Percentiles rank a stretch among this genome's conserved stretches.
Evolutionary conservation across 1,140 invertebrate genomes (phyloP).

Genomic region (Apis mellifera): DNA sequence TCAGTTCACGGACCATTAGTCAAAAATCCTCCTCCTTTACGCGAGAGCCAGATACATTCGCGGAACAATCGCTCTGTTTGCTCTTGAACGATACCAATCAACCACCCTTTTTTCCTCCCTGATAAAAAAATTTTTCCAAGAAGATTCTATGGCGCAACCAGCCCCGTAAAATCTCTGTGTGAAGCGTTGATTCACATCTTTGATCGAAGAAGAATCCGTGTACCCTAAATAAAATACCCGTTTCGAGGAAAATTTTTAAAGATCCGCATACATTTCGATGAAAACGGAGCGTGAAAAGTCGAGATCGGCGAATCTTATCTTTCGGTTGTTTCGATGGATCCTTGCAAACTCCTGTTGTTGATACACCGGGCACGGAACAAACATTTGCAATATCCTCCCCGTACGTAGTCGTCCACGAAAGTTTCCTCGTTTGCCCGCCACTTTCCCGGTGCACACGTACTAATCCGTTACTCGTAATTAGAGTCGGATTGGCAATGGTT

Average conservation of each 20-base stretch:
- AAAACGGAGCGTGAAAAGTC: constrained; percentile 7
- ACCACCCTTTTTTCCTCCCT: constrained; percentile 38
- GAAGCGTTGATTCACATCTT: too few species aligned
- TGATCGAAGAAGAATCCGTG: too few species aligned
- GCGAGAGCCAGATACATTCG: constrained; percentile 53
- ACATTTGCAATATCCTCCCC: constrained; percentile 56
- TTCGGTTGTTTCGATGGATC: not conserved
- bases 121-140: too few species aligned
- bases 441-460: constrained; percentile 71
- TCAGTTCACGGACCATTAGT: constrained; percentile 78
- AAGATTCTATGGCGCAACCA: too few species aligned
- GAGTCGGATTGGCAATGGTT: constrained; percentile 81
- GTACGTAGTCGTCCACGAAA: constrained; percentile 69
- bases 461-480: constrained; percentile 81
- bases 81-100: constrained; percentile 61
- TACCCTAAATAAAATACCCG: too few species aligned
- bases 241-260: too few species aligned
- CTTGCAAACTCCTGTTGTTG: constrained; percentile 59
- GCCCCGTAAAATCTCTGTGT: too few species aligned
- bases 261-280: not conserved
- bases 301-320: constrained; percentile 39
- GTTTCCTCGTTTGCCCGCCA: constrained; percentile 77
- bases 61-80: constrained; percentile 69
- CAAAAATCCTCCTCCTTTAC: constrained; percentile 72
- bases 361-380: constrained; percentile 52